Conservation (phyloP, 2,113 vertebrate genomes). For the Capreolus pygargus region DNA sequence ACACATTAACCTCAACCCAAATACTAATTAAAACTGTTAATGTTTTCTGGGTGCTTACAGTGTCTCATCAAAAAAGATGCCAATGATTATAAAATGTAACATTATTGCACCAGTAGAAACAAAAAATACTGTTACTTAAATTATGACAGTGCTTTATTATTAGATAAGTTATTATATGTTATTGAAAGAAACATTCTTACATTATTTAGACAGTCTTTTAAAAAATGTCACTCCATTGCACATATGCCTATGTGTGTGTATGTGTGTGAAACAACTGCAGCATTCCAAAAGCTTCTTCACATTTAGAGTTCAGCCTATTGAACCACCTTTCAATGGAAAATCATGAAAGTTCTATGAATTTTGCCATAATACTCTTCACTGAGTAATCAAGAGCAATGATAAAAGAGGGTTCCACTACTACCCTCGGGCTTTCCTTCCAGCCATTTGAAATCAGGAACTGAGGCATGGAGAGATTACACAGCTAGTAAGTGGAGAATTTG, state of each 20-base stretch:
- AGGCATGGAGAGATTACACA: neutral
- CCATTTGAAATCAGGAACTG: neutral
- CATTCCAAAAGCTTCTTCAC: neutral
- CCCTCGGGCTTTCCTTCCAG: neutral
- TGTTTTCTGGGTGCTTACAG: neutral
- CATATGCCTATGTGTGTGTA: neutral
- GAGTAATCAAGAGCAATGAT: neutral
- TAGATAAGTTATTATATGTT: neutral
- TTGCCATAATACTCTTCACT: neutral
- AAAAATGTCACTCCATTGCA: neutral
- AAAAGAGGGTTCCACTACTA: neutral
- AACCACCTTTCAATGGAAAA: neutral
- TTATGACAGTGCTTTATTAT: neutral
- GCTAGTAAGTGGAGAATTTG: neutral
- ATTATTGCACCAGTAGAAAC: neutral
- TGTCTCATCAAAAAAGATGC: neutral
- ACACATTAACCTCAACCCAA: neutral
- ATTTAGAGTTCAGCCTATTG: neutral
- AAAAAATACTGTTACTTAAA: neutral
- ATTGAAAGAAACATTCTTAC: slow-evolving; percentile 14
- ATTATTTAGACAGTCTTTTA: neutral
- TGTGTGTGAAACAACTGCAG: neutral
- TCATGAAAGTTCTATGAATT: neutral
- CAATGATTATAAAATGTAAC: neutral
- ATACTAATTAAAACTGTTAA: neutral